A percentile compares a stretch with the other conserved stretches of the same genome.
Evolutionary conservation across 2,888 invertebrate genomes (phyloP).

Genomic region (Pterostichus niger): DNA sequence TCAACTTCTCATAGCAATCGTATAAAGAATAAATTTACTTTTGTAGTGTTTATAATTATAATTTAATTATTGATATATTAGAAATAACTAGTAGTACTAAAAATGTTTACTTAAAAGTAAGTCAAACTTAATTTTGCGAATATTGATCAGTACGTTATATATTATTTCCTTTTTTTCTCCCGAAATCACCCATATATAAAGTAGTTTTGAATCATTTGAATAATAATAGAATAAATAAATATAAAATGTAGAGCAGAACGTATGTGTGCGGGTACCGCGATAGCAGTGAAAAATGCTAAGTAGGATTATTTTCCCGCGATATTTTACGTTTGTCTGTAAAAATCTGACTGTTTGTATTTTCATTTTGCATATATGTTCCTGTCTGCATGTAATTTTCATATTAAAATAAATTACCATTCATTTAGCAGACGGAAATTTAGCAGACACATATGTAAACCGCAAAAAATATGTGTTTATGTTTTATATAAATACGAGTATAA

Average conservation of each 20-base stretch:
- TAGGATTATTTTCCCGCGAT: slow-evolving; percentile 7
- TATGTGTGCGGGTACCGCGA: background rate
- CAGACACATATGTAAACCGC: background rate
- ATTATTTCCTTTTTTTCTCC: too few relatives aligned
- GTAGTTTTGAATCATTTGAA: slow-evolving; percentile 8
- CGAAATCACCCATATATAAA: background rate
- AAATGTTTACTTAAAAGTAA: too few relatives aligned
- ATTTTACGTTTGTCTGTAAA: slow-evolving; percentile 33
- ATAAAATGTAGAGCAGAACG: background rate
- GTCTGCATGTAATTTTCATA: slow-evolving; percentile 26
- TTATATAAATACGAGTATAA: background rate
- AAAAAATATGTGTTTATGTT: slow-evolving; percentile 2
- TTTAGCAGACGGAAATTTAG: background rate
- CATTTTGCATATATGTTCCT: slow-evolving; percentile 20
- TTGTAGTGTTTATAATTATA: too few relatives aligned
- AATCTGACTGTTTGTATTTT: slow-evolving; percentile 26
- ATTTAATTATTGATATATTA: too few relatives aligned
- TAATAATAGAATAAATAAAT: slow-evolving; percentile 15
- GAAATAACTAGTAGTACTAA: too few relatives aligned
- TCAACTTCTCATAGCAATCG: too few relatives aligned
- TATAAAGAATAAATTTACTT: too few relatives aligned
- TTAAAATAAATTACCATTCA: slow-evolving; percentile 33
- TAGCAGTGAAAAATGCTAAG: slow-evolving; percentile 34
- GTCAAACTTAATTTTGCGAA: too few relatives aligned
- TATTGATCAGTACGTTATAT: too few relatives aligned